Conservation (phyloP, 2,113 vertebrate species). For the Apus apus region DNA sequence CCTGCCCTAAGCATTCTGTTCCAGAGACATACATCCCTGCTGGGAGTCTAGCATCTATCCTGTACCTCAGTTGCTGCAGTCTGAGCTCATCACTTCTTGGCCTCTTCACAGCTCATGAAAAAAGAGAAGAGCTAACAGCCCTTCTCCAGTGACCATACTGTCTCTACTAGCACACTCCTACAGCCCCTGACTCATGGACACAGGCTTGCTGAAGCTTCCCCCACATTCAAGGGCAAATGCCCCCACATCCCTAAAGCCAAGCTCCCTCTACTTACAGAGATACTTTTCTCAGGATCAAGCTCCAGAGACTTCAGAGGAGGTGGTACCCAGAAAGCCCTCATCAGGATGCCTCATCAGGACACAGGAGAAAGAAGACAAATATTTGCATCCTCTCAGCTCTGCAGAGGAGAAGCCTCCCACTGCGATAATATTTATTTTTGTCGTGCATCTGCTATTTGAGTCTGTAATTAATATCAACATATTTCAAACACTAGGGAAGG, state of each 20-base stretch:
- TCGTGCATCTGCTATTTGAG: constrained; percentile 58
- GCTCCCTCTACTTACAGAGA: background rate
- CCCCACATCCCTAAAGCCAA: background rate
- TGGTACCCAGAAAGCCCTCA: background rate
- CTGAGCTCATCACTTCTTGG: background rate
- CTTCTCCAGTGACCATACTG: background rate
- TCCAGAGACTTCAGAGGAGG: background rate
- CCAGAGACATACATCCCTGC: background rate
- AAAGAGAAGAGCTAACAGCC: background rate
- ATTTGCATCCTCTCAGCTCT: constrained; percentile 55
- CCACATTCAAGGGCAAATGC: rapidly evolving
- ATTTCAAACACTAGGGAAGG: constrained; percentile 52
- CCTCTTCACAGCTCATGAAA: background rate
- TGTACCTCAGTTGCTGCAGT: background rate
- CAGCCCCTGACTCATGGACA: background rate
- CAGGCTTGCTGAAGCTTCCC: background rate
- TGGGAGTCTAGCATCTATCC: background rate
- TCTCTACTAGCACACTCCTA: background rate
- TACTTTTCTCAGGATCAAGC: background rate
- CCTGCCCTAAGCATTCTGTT: background rate
- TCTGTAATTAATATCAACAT: constrained; percentile 60
- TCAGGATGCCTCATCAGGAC: constrained; percentile 17
- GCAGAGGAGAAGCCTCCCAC: constrained; percentile 17
- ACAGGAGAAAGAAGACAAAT: constrained; percentile 7
- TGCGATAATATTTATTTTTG: constrained; percentile 67